These are phyloP conservation scores for Synergus laeviventris DNA, from an alignment of 2,888 invertebrate genomes.

Conservation along the genomic window DNA sequence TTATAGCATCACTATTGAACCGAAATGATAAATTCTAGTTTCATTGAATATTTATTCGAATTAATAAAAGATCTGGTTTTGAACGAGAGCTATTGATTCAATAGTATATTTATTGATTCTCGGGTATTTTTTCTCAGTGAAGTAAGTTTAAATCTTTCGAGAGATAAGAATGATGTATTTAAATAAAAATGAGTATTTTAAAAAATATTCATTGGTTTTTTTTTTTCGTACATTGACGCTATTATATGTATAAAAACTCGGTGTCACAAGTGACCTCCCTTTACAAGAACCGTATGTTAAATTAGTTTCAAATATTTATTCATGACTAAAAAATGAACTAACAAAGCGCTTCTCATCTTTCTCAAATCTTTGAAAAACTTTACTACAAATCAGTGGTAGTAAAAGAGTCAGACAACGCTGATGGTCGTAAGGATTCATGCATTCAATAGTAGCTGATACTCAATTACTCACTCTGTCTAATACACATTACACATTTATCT, in stretches of 20 bases:
- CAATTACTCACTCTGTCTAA: neutral
- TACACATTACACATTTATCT: neutral
- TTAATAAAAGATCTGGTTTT: too few species aligned
- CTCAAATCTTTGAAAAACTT: neutral
- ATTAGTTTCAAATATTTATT: neutral
- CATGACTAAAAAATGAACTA: neutral
- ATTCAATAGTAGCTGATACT: neutral
- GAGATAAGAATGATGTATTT: too few species aligned
- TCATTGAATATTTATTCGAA: too few species aligned
- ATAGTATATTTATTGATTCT: too few species aligned
- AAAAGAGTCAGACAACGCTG: neutral
- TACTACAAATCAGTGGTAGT: neutral
- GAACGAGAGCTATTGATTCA: too few species aligned
- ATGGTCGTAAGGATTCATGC: neutral
- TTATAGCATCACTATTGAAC: too few species aligned
- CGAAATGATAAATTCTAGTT: too few species aligned
- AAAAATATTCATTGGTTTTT: neutral
- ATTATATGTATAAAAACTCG: neutral
- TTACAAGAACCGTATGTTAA: neutral
- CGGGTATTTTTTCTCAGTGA: too few species aligned
- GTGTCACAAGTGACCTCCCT: neutral
- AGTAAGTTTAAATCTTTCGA: too few species aligned
- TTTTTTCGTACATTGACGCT: neutral
- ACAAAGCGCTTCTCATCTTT: neutral
- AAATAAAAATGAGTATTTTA: neutral